Conservation (phyloP, 2,113 vertebrate genomes). For the Stercorarius parasiticus region DNA sequence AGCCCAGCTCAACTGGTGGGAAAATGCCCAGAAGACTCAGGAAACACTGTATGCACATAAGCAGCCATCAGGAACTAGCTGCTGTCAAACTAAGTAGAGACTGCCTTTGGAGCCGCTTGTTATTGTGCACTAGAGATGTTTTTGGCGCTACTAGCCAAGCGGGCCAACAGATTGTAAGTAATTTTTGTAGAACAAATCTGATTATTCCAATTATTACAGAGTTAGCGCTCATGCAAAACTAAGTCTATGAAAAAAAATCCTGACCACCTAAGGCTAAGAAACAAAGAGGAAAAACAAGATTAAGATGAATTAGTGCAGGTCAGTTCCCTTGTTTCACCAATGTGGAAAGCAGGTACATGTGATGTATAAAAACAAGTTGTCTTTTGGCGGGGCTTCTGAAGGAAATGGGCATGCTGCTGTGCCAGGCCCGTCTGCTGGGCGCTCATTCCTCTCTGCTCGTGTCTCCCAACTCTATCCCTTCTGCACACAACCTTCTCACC, state of each 20-base stretch:
- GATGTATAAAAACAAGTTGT: not conserved
- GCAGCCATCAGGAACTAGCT: fast-evolving
- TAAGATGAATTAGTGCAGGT: constrained; percentile 52
- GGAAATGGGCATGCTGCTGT: fast-evolving
- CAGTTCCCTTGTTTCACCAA: not conserved
- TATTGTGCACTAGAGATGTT: not conserved
- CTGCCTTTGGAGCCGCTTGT: not conserved
- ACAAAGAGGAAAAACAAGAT: constrained; percentile 51
- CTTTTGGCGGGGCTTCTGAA: not conserved
- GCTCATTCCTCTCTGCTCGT: fast-evolving
- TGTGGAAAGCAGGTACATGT: constrained; percentile 30
- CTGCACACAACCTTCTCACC: not conserved
- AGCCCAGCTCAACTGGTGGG: not conserved
- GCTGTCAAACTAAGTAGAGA: not conserved
- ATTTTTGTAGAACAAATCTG: constrained; percentile 29
- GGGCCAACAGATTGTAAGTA: not conserved
- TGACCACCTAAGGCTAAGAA: constrained; percentile 4
- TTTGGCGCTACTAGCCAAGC: not conserved
- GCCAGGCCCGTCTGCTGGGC: fast-evolving
- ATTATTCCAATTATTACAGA: constrained; percentile 41
- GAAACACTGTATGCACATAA: fast-evolving
- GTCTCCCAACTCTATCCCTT: fast-evolving
- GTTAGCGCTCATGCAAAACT: not conserved
- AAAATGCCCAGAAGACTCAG: not conserved
- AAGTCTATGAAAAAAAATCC: not conserved